Evolutionary conservation across 2,113 vertebrate species (phyloP).

Genomic region (Heteronetta atricapilla): DNA sequence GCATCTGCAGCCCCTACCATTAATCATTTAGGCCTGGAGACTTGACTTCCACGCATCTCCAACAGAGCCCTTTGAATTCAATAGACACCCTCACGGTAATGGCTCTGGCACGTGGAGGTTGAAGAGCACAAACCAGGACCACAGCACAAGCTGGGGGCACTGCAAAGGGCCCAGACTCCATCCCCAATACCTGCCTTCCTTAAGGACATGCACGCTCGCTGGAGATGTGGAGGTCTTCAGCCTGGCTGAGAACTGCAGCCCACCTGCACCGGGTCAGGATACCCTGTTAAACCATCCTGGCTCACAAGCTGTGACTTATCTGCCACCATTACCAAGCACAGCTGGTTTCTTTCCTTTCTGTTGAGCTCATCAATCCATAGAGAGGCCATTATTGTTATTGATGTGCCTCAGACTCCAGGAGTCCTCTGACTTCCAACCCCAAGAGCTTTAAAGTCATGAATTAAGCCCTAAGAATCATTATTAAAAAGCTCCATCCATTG

Average conservation of each 20-base stretch:
- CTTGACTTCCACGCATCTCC: background rate
- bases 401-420: conserved; percentile 50
- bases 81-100: background rate
- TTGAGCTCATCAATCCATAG: conserved; percentile 28
- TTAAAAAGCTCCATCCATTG: conserved; percentile 43
- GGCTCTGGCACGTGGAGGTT: background rate
- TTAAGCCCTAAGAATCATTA: conserved; percentile 43
- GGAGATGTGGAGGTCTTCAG: background rate
- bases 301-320: background rate
- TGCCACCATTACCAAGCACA: background rate
- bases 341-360: background rate
- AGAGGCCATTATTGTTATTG: conserved; percentile 37
- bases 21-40: background rate
- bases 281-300: background rate
- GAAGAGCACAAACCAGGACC: background rate
- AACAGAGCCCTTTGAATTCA: background rate
- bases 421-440: conserved; percentile 11
- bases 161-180: background rate
- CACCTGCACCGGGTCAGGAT: rapidly evolving
- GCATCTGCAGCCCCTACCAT: background rate
- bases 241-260: rapidly evolving
- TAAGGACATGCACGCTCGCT: background rate
- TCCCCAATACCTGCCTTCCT: background rate
- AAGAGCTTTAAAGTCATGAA: conserved; percentile 43
- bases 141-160: rapidly evolving